Percentiles rank a stretch among this genome's conserved stretches.
phyloP scores from a whole-genome alignment of 1,140 invertebrate species.

The Drosophila albomicans region DNA sequence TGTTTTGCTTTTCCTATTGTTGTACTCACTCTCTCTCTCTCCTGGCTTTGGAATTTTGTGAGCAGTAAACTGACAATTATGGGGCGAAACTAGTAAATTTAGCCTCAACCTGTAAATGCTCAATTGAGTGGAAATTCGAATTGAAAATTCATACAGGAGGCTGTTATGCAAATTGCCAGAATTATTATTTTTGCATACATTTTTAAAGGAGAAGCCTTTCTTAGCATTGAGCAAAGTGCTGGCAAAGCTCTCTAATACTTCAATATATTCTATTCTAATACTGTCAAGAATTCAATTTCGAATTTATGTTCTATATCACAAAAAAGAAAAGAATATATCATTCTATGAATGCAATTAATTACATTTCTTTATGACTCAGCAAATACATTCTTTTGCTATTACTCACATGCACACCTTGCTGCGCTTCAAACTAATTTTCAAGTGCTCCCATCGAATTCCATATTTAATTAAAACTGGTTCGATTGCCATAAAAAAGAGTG shows the following conservation, averaged over 20 bases:
- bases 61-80: conserved; percentile 50
- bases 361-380: background rate
- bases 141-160: conserved; percentile 26
- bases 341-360: background rate
- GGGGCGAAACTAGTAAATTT: conserved; percentile 23
- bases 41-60: conserved; percentile 14
- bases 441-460: conserved; percentile 27
- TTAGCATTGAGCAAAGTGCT: too few species aligned
- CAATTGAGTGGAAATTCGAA: conserved; percentile 41
- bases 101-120: conserved; percentile 16
- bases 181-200: conserved; percentile 20
- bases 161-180: conserved; percentile 30
- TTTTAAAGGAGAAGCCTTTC: background rate
- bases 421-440: conserved; percentile 10
- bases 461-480: conserved; percentile 61
- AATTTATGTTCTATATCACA: background rate
- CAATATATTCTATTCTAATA: background rate
- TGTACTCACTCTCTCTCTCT: background rate
- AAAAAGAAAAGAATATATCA: background rate
- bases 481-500: conserved; percentile 40
- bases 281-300: background rate
- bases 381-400: background rate
- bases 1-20: conserved; percentile 15
- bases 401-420: background rate
- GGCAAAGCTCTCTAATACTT: background rate